Conservation (phyloP, 2,797 vertebrate species). For the Sebastolobus altivelis region DNA sequence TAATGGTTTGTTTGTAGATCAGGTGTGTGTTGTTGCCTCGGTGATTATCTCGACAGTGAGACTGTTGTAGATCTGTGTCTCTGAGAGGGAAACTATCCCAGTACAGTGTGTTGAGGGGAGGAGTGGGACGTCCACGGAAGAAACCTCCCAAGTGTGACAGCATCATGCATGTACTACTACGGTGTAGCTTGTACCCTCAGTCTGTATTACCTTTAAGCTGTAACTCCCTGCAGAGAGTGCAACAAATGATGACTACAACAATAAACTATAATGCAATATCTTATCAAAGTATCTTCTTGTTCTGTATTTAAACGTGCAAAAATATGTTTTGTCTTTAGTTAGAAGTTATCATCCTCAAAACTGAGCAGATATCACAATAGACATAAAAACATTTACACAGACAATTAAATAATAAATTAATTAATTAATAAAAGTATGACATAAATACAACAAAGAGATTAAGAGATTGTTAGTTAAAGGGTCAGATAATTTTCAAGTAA, state of each 20-base stretch:
- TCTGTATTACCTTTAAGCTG: conserved; percentile 74
- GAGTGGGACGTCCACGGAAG: conserved; percentile 27
- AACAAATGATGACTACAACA: conserved; percentile 72
- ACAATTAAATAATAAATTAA: no score
- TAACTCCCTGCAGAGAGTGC: conserved; percentile 70
- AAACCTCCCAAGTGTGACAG: conserved; percentile 56
- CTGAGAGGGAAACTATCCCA: conserved; percentile 28
- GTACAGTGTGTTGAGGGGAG: conserved; percentile 13
- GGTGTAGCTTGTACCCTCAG: conserved; percentile 73
- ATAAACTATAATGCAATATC: conserved; percentile 80
- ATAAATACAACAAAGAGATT: no score
- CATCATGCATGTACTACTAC: conserved; percentile 80
- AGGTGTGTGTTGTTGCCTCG: conserved; percentile 61
- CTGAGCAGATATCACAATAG: no score
- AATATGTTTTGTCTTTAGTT: neutral
- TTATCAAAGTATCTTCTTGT: conserved; percentile 7
- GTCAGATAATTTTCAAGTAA: no score
- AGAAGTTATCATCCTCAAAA: neutral
- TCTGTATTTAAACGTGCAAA: neutral
- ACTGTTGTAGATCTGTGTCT: conserved; percentile 41
- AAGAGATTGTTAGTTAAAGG: no score
- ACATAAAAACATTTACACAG: no score
- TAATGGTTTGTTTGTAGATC: conserved; percentile 52
- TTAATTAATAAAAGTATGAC: no score
- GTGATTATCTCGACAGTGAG: conserved; percentile 20